Evolutionary conservation across 2,797 vertebrate species (phyloP).

Genomic region (Bryconaethiops microstoma): DNA sequence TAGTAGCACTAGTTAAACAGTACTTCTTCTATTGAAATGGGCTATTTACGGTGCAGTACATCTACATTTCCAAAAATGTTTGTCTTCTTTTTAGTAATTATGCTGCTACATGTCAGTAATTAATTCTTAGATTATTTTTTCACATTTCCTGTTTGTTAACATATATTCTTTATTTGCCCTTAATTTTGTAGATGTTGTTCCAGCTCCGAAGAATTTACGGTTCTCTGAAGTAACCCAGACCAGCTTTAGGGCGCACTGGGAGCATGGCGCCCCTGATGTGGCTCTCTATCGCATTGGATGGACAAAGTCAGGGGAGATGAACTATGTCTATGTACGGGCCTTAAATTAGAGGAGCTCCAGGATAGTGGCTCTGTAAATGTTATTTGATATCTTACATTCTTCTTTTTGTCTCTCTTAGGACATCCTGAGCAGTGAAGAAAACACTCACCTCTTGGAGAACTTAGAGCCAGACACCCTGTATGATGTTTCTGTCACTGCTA

Average conservation of each 20-base stretch:
- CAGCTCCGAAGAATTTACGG: slow-evolving; percentile 88
- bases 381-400: not conserved
- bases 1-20: no score
- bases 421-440: slow-evolving; percentile 90
- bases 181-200: slow-evolving; percentile 83
- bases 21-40: not conserved
- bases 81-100: not conserved
- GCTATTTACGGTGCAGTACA: not conserved
- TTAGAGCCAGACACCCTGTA: slow-evolving; percentile 90
- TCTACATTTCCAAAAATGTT: not conserved
- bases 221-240: slow-evolving; percentile 87
- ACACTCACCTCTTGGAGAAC: slow-evolving; percentile 82
- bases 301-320: slow-evolving; percentile 79
- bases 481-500: slow-evolving; percentile 91
- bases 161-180: not conserved
- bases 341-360: not conserved
- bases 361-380: not conserved
- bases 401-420: slow-evolving; percentile 74
- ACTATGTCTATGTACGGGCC: slow-evolving; percentile 72
- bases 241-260: slow-evolving; percentile 92
- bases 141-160: not conserved
- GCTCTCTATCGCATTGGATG: slow-evolving; percentile 92
- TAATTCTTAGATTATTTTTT: not conserved
- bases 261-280: slow-evolving; percentile 93
- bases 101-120: not conserved